Conservation (phyloP, 2,113 vertebrate genomes). For the Platycercus adscitus region DNA sequence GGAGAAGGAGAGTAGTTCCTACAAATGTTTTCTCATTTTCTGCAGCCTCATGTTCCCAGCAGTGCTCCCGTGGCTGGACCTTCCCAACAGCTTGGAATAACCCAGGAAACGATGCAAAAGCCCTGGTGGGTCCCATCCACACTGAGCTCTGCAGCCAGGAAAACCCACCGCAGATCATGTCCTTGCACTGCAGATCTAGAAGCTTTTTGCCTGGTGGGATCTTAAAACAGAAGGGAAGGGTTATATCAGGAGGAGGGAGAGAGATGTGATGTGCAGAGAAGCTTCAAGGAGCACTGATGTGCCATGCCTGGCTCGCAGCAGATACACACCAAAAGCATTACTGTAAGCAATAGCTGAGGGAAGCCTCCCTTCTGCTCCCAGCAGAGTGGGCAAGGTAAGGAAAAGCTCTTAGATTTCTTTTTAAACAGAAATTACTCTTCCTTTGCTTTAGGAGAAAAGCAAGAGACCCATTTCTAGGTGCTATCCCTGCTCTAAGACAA, state of each 20-base stretch:
- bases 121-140: rapidly evolving
- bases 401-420: neutral
- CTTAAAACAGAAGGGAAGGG: neutral
- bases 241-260: neutral
- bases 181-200: rapidly evolving
- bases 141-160: neutral
- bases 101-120: slow-evolving; percentile 46
- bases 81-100: neutral
- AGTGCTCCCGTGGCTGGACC: neutral
- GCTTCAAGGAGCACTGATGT: neutral
- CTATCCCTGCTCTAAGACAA: neutral
- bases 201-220: neutral
- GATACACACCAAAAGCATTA: rapidly evolving
- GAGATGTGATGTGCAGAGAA: neutral
- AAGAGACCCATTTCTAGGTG: neutral
- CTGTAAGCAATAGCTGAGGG: neutral
- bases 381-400: rapidly evolving
- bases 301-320: neutral
- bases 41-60: neutral
- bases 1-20: neutral
- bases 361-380: neutral
- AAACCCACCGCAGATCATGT: rapidly evolving
- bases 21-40: neutral
- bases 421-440: neutral
- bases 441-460: neutral